These are phyloP conservation scores for Marcusenius ussheri DNA, from an alignment of 2,113 vertebrate species.

Conservation along the genomic window DNA sequence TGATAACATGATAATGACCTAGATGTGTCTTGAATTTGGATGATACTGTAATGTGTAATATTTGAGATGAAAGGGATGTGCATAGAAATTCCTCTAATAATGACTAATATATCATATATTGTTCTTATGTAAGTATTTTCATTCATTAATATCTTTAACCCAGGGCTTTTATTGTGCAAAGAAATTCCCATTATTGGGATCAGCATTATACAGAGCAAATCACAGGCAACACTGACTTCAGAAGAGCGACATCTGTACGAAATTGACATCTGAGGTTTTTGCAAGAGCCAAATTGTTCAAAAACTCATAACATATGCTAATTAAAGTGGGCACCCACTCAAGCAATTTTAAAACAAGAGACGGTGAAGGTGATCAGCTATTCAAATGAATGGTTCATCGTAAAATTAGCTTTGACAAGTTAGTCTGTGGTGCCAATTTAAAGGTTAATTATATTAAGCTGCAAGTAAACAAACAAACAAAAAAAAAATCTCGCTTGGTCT, in stretches of 20 bases:
- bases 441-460: slow-evolving; percentile 11
- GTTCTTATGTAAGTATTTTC: background rate
- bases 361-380: background rate
- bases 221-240: background rate
- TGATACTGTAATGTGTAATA: background rate
- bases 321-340: slow-evolving; percentile 5
- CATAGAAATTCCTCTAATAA: background rate
- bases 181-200: background rate
- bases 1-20: background rate
- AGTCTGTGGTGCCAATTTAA: slow-evolving; percentile 9
- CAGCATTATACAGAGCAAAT: background rate
- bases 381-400: slow-evolving; percentile 1
- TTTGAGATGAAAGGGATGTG: background rate
- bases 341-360: background rate
- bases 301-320: slow-evolving; percentile 12
- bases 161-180: background rate
- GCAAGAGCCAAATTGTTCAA: background rate
- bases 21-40: background rate
- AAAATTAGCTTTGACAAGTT: slow-evolving; percentile 10
- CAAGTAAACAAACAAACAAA: background rate
- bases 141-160: background rate
- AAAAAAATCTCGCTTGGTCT: background rate
- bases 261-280: background rate
- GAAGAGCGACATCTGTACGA: background rate
- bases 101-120: background rate